phyloP scores from a whole-genome alignment of 2,113 vertebrate species.

The Phycodurus eques region DNA sequence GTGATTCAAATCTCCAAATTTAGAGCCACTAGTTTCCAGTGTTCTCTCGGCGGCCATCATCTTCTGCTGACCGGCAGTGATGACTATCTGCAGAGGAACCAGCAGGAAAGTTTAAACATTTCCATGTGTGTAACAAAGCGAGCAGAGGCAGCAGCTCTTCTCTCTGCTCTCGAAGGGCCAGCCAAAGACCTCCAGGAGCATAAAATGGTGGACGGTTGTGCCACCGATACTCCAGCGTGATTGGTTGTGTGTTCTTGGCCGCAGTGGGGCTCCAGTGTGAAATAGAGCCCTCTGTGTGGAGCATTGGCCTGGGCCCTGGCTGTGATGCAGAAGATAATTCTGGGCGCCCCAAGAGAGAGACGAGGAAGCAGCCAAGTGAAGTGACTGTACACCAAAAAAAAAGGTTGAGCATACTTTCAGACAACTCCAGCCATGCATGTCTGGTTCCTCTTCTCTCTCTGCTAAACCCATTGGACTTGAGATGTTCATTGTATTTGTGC shows the following conservation, averaged over 20 bases:
- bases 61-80: conserved; percentile 55
- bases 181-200: conserved; percentile 75
- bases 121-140: conserved; percentile 76
- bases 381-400: conserved; percentile 81
- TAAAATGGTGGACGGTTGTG: conserved; percentile 77
- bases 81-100: conserved; percentile 58
- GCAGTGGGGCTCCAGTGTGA: conserved; percentile 72
- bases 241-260: conserved; percentile 66
- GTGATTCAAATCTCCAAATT: conserved; percentile 17
- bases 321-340: conserved; percentile 98
- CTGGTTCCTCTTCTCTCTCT: conserved; percentile 29
- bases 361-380: conserved; percentile 77
- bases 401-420: conserved; percentile 86
- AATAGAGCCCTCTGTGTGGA: conserved; percentile 84
- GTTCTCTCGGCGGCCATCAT: conserved; percentile 51
- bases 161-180: conserved; percentile 57
- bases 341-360: conserved; percentile 79
- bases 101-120: conserved; percentile 68
- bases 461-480: conserved; percentile 13
- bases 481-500: conserved; percentile 20
- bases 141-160: conserved; percentile 55
- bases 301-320: conserved; percentile 83
- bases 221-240: conserved; percentile 60
- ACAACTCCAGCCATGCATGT: conserved; percentile 67
- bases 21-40: conserved; percentile 27